Conservation (phyloP, 2,888 invertebrate genomes). For the Nasonia oneida region DNA sequence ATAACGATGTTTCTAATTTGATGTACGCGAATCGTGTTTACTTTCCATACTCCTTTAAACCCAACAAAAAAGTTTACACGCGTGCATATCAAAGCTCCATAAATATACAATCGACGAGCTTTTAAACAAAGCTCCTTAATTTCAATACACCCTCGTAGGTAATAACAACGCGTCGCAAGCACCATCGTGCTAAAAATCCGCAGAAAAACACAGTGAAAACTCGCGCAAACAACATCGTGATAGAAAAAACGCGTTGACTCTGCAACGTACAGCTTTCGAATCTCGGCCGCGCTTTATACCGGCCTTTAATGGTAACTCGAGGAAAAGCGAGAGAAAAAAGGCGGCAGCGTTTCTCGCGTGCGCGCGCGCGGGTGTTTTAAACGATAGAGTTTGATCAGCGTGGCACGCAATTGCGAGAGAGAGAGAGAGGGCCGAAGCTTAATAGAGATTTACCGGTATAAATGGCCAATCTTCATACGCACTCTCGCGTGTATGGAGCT, state of each 20-base stretch:
- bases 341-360: slow-evolving; percentile 2
- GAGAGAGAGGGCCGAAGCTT: not conserved
- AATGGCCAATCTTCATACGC: slow-evolving; percentile 6
- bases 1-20: no score
- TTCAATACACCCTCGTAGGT: no score
- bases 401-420: slow-evolving; percentile 21
- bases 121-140: no score
- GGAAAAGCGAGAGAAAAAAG: not conserved
- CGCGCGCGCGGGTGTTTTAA: not conserved
- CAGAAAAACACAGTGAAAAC: not conserved
- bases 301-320: slow-evolving; percentile 49
- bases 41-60: not conserved
- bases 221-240: not conserved
- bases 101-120: no score
- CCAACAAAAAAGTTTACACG: no score
- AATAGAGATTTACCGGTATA: slow-evolving; percentile 43
- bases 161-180: no score
- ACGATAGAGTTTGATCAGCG: not conserved
- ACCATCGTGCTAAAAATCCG: no score
- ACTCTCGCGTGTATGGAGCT: not conserved
- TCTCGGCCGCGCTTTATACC: slow-evolving; percentile 27
- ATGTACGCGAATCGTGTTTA: no score
- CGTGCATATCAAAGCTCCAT: no score
- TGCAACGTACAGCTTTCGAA: not conserved
- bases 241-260: not conserved